A percentile compares a stretch with the other conserved stretches of the same genome.
These are phyloP conservation scores for Diadema setosum DNA, from an alignment of 35 echinoderm and acorn worm species.

Conservation along the genomic window DNA sequence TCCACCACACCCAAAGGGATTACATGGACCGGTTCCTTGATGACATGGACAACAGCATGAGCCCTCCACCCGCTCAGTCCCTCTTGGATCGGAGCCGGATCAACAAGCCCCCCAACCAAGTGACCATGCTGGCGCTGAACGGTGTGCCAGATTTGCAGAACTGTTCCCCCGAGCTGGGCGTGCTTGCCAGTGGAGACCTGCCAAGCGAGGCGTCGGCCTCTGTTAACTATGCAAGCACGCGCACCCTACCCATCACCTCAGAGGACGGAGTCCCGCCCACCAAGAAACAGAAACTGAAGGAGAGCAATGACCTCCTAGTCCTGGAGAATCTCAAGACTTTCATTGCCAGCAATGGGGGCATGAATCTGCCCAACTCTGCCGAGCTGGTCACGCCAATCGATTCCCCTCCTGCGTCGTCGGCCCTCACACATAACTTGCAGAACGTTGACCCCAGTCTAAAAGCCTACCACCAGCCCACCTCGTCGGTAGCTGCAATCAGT, in stretches of 20 bases:
- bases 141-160: constrained; percentile 50
- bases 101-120: constrained; percentile 31
- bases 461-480: not conserved
- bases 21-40: constrained; percentile 98
- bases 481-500: not conserved
- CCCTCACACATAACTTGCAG: not conserved
- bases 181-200: constrained; percentile 66
- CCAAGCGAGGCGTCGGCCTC: constrained; percentile 61
- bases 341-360: not conserved
- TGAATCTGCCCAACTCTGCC: not conserved
- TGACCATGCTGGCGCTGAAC: constrained; percentile 39
- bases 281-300: constrained; percentile 54
- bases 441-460: not conserved
- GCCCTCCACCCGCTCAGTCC: constrained; percentile 82
- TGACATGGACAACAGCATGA: constrained; percentile 80
- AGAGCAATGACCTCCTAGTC: constrained; percentile 36
- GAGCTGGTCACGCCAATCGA: not conserved
- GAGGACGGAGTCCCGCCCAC: constrained; percentile 21
- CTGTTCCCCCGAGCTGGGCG: constrained; percentile 74
- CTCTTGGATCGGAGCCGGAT: constrained; percentile 64
- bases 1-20: constrained; percentile 45
- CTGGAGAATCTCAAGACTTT: constrained; percentile 46
- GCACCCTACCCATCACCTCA: not conserved
- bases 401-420: not conserved
- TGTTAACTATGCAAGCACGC: not conserved